Conservation (phyloP, 2,888 invertebrate genomes). For the Heterodera filipjevi region DNA sequence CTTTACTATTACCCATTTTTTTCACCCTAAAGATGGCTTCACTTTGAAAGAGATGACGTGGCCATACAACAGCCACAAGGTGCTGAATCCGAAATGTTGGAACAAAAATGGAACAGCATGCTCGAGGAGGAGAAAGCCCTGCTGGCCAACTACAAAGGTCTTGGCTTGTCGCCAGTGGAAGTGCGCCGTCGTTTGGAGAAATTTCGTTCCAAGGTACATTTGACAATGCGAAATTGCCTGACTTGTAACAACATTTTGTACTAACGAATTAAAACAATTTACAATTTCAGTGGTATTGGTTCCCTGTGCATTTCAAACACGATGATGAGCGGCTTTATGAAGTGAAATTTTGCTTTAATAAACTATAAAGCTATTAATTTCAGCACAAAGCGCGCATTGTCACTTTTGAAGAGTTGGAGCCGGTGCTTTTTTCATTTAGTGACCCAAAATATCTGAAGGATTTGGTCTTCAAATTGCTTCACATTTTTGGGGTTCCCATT, state of each 20-base stretch:
- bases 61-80: constrained; percentile 2
- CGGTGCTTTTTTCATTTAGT: constrained; percentile 21
- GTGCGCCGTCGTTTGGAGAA: constrained; percentile 25
- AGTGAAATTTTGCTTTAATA: background rate
- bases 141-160: background rate
- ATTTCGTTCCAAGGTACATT: constrained; percentile 19
- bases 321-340: constrained; percentile 25
- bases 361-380: background rate
- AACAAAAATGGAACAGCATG: background rate
- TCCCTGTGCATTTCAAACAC: constrained; percentile 20
- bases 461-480: constrained; percentile 28
- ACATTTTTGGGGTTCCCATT: constrained; percentile 30
- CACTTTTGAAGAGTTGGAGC: constrained; percentile 25
- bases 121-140: constrained; percentile 6
- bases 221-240: too few relatives aligned
- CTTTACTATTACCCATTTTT: too few relatives aligned
- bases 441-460: constrained; percentile 24
- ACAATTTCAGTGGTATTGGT: constrained; percentile 20
- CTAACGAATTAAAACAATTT: too few relatives aligned
- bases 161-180: constrained; percentile 12
- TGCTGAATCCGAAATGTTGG: constrained; percentile 3
- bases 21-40: background rate
- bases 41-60: background rate
- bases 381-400: constrained; percentile 29
- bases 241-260: too few relatives aligned